Base-by-base conservation (phyloP, 2,888 invertebrate genomes). In the Coleophora deauratella region DNA sequence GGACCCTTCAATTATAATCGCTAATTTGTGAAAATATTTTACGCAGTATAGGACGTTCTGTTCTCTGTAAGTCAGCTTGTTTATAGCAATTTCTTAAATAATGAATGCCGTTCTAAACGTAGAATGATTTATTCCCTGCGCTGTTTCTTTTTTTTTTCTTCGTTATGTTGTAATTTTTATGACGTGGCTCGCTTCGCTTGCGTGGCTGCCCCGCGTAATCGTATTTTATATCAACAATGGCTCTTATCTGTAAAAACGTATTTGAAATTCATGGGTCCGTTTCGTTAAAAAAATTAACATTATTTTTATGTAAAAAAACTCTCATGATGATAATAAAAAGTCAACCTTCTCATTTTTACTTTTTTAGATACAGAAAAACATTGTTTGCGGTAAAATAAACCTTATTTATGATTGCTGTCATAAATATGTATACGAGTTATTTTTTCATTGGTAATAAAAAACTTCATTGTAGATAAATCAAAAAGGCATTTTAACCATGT, bases 141-240 rank as follows among this genome's bases (percentile, higher is more conserved):
- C 6, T 3, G 21, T 21, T 3, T 6, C 6, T 21, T 4, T 6
- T 6, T 21, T 21, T 4, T 65, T 65, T 64, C 64, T 68, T 72
- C 73, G 74, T 75, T 74, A 70, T 73, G 77, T 78, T 79, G 74
- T 79, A 77, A 78, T 80, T 80, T 82, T 77, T 81, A 80, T 66
- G 67, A 55, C 55, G 59, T 52, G 69, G 71, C 73, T 71, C 66
- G 58, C 57, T 59, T 61, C 53, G 68, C 61, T 80, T 61, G 82
- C 82, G 80, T 82, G 82, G 77, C 57, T 68, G 62, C 66, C 55
- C 69, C 63, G 67, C 73, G 76, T 82, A 72, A 81, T 80, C 80
- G 69, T 81, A 79, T 74, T 79, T 80, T 79, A 79, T 75, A 75
- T 81, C 72, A 73, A 75, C 77, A 78, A 76, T 68, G 66, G 64